phyloP scores from a whole-genome alignment of 2,113 vertebrate genomes.

The Anhinga anhinga region DNA sequence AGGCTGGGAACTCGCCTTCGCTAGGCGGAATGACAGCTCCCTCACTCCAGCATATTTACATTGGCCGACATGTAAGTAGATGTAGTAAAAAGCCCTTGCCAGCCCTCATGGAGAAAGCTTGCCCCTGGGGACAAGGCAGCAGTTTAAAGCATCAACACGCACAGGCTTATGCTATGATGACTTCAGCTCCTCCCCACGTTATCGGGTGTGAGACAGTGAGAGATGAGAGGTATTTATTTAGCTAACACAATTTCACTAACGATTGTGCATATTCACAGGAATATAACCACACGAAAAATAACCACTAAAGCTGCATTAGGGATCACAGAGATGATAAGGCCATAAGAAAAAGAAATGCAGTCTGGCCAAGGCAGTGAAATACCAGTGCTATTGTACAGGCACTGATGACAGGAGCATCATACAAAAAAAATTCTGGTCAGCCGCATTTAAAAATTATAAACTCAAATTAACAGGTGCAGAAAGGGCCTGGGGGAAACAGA shows the following conservation, averaged over 20 bases:
- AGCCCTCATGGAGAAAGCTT: background rate
- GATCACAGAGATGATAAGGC: background rate
- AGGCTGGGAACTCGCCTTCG: background rate
- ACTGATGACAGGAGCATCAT: background rate
- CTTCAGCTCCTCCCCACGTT: background rate
- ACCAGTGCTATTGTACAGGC: background rate
- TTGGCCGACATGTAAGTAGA: background rate
- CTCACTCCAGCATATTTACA: background rate
- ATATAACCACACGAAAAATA: background rate
- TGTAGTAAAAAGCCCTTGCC: background rate
- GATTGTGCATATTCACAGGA: background rate
- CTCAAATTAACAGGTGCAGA: slow-evolving; percentile 51
- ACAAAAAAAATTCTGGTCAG: background rate
- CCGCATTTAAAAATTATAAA: background rate
- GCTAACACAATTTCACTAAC: background rate
- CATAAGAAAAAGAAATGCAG: background rate
- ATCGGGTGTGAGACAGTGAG: background rate
- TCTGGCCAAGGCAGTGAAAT: background rate
- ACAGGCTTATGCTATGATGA: background rate
- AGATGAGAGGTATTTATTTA: background rate
- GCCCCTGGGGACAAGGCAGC: background rate
- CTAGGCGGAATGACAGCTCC: background rate
- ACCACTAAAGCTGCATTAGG: background rate
- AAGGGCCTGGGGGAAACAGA: slow-evolving; percentile 28
- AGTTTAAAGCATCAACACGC: background rate